A percentile compares a stretch with the other conserved stretches of the same genome.
Conservation (phyloP, 2,888 invertebrate genomes). For the Philopedon plagiatum region DNA sequence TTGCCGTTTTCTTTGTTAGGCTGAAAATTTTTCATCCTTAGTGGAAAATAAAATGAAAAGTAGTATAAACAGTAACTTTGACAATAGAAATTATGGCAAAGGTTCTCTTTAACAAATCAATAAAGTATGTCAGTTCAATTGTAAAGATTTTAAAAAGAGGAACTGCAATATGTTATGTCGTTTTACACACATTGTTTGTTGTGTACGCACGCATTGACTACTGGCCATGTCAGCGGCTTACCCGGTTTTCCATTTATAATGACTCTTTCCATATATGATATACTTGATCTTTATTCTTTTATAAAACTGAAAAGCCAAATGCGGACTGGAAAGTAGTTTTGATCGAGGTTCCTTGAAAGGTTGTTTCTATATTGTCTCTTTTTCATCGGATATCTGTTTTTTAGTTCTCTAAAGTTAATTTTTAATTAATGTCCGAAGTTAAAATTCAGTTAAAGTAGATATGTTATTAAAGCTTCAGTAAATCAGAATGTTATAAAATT, state of each 20-base stretch:
- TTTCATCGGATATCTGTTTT: constrained; percentile 15
- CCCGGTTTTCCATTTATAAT: constrained; percentile 71
- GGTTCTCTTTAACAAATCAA: constrained; percentile 31
- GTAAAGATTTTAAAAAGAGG: constrained; percentile 57
- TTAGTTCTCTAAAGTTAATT: neutral
- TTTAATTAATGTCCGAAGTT: constrained; percentile 2
- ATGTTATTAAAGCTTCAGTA: too few relatives aligned
- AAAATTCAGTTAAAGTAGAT: neutral
- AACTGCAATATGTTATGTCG: constrained; percentile 59
- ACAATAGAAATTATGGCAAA: too few relatives aligned
- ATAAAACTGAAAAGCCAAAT: constrained; percentile 62
- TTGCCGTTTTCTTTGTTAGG: too few relatives aligned
- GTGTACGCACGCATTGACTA: constrained; percentile 51
- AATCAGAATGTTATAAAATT: too few relatives aligned
- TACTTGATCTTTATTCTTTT: constrained; percentile 71
- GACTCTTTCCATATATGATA: constrained; percentile 70
- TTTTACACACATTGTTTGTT: constrained; percentile 54
- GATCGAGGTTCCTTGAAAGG: constrained; percentile 68
- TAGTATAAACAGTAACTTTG: too few relatives aligned
- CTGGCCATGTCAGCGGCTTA: constrained; percentile 64
- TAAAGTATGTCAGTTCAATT: constrained; percentile 41
- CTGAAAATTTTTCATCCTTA: too few relatives aligned
- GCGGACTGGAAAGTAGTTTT: constrained; percentile 55
- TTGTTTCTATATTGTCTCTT: constrained; percentile 60
- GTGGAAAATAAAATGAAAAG: too few relatives aligned